Percentiles rank a stretch among this genome's conserved stretches.
These are phyloP conservation scores for Otolemur garnettii DNA, from an alignment of 2,113 vertebrate genomes.

Conservation along the genomic window DNA sequence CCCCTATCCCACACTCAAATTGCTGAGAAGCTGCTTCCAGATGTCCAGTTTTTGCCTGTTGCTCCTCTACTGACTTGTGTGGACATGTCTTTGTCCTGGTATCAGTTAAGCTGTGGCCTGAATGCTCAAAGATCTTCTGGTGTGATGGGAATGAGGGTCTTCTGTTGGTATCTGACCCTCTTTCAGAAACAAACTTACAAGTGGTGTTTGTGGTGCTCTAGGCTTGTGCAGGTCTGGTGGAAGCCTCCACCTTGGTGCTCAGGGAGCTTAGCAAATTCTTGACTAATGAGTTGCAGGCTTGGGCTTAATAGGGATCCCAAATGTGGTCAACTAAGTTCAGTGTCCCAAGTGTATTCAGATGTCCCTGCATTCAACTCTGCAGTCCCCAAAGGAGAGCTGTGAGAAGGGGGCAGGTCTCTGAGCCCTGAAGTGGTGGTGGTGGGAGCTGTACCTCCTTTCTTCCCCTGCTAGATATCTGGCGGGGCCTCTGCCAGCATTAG, in stretches of 20 bases:
- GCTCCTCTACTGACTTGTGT: background rate
- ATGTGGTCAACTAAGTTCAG: background rate
- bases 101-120: background rate
- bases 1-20: background rate
- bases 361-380: background rate
- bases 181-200: background rate
- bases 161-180: too few relatives aligned
- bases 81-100: background rate
- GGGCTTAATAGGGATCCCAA: background rate
- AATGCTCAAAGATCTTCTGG: background rate
- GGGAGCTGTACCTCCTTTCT: fast-evolving
- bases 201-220: background rate
- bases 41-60: background rate
- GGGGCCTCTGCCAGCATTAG: background rate
- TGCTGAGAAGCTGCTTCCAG: background rate
- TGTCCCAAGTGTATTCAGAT: background rate
- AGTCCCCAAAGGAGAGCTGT: too few relatives aligned
- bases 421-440: background rate
- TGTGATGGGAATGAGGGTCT: too few relatives aligned
- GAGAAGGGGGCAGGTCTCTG: background rate
- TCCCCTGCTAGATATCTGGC: background rate
- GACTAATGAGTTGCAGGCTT: background rate
- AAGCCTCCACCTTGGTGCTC: background rate
- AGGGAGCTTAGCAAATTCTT: background rate
- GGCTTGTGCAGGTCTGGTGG: background rate